phyloP scores from a whole-genome alignment of 2,888 invertebrate species.

The Anaspis maculata region DNA sequence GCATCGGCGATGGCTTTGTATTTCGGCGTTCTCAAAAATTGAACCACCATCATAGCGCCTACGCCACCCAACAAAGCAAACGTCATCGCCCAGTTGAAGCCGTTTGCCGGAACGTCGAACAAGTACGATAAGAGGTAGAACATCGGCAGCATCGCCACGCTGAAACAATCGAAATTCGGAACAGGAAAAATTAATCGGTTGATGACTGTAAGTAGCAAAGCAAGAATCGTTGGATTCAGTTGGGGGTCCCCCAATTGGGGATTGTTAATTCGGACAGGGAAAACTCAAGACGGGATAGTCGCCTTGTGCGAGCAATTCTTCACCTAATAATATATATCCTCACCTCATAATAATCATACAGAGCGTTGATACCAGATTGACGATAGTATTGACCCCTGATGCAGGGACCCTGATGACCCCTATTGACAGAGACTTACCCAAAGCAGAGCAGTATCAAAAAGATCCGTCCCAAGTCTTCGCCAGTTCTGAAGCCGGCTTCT shows the following conservation, averaged over 20 bases:
- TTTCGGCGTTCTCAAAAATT: slow-evolving; percentile 55
- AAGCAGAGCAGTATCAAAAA: slow-evolving; percentile 59
- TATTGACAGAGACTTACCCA: no score
- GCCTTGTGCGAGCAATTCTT: slow-evolving; percentile 52
- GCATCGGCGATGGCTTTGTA: slow-evolving; percentile 49
- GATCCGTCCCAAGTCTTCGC: slow-evolving; percentile 49
- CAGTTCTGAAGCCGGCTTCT: slow-evolving; percentile 52
- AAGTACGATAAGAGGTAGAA: slow-evolving; percentile 60
- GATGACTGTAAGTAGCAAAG: no score
- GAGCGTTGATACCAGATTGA: not conserved
- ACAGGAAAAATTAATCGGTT: no score
- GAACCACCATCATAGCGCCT: slow-evolving; percentile 61
- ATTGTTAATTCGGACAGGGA: no score
- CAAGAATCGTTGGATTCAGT: no score
- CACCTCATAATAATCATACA: not conserved
- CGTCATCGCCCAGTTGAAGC: slow-evolving; percentile 65
- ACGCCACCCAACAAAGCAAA: slow-evolving; percentile 66
- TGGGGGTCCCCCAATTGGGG: no score
- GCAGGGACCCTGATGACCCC: slow-evolving; percentile 50
- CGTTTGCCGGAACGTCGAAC: slow-evolving; percentile 67
- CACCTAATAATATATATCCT: slow-evolving; percentile 42
- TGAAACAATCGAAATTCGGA: no score
- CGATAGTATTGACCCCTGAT: no score
- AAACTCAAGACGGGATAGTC: no score
- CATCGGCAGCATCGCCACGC: slow-evolving; percentile 64